A percentile compares a stretch with the other conserved stretches of the same genome.
Evolutionary conservation across 2,797 vertebrate genomes (phyloP).

Genomic region (Bovichtus variegatus): DNA sequence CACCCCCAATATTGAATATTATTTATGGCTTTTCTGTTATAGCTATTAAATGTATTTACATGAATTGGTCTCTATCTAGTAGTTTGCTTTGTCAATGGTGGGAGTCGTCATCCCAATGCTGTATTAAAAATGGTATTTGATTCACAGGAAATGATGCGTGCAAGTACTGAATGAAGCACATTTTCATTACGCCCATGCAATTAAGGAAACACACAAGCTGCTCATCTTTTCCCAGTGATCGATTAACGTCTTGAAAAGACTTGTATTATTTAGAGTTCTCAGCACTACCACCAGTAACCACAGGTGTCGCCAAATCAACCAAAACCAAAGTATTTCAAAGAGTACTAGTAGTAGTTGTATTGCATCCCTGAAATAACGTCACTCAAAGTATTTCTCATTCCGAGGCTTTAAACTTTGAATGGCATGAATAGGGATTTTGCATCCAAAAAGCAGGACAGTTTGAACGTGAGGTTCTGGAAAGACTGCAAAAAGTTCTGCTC

Average conservation of each 20-base stretch:
- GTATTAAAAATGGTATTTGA: background rate
- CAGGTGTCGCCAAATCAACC: background rate
- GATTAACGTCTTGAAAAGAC: background rate
- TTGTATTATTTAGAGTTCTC: background rate
- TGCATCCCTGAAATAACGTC: background rate
- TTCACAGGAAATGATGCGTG: background rate
- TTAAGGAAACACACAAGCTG: background rate
- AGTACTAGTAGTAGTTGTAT: no score
- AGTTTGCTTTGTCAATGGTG: background rate
- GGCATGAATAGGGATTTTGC: conserved; percentile 11
- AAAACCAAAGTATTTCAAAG: no score
- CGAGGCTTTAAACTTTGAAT: conserved; percentile 8
- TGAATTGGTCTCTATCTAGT: background rate
- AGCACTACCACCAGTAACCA: background rate
- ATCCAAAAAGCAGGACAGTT: conserved; percentile 17
- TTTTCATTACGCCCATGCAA: background rate
- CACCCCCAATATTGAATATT: background rate
- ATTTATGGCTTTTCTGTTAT: background rate
- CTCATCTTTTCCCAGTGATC: background rate
- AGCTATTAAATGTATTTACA: background rate
- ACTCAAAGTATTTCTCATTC: background rate
- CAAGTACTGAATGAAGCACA: background rate
- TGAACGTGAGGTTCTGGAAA: conserved; percentile 13
- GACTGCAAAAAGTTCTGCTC: background rate
- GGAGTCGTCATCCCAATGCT: no score